Base-by-base conservation (phyloP, 1,140 invertebrate species). In the Zaprionus vittiger region DNA sequence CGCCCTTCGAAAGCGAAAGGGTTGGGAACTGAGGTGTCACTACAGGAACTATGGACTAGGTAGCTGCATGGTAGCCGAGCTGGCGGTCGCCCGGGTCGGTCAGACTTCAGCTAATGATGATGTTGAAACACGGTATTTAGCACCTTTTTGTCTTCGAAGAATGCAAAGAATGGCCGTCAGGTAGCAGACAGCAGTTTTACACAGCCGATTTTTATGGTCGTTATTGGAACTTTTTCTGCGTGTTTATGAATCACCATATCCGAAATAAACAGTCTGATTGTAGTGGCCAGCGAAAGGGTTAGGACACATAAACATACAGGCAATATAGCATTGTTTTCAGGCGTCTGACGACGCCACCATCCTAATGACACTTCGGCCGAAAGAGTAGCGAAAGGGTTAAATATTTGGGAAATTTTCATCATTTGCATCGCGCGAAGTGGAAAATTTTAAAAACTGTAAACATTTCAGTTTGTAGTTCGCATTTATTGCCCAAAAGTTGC, bases 81-180 rank as follows among this genome's bases (percentile, higher is more conserved):
- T 59, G 15, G 26, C 28, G 44, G 77, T 60, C 63, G 55, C 49
- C 17, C 34, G 20, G 44, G 34, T 49, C 14, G 38, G 38, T 41
- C 44, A 62, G 11, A 15, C 63, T 41, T 12, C 17, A 56, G 17
- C 71, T 87, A 89, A 89, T 87, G 73, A 79, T 73, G 66, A 66
- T 79, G 57, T 56, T 73, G 65, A 66, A 68, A 70, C 70, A 74
- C 67, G 60, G 72, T 79, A 87, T 68, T 91, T 91, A 91, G 81
- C 87, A 91, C 83, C 87, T 87, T 87, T 87, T 91, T 91, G 81
- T 91, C 69, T 91, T 91, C 82, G 87, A 90, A 90, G 86, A 90
- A 89, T 89, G 74, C 65, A 67, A 55, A 70, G 66, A 72, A 55
- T 54, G 64, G 66, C 54, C 28, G 37, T 26, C 28, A 77, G 66